Conservation (phyloP, 2,888 invertebrate genomes). For the Callimorpha dominula region DNA sequence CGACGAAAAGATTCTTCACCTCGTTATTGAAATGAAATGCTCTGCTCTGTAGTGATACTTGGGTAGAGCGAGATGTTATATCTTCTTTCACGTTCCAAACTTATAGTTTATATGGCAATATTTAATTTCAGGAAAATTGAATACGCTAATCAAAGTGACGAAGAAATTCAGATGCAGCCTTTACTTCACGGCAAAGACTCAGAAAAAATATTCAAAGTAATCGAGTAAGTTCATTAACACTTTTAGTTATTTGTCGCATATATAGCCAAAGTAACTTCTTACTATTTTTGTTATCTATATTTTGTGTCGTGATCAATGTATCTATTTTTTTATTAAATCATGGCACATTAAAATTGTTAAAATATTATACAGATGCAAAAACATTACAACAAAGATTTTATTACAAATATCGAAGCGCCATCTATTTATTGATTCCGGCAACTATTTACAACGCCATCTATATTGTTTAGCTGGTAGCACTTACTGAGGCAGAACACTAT, state of each 20-base stretch:
- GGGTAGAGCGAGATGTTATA: too few species aligned
- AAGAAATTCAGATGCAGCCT: constrained; percentile 92
- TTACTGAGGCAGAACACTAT: not conserved
- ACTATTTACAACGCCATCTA: constrained; percentile 19
- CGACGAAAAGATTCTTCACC: too few species aligned
- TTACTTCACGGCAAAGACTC: constrained; percentile 88
- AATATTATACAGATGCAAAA: constrained; percentile 59
- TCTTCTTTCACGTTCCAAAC: too few species aligned
- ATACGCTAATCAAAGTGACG: constrained; percentile 86
- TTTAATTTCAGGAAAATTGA: constrained; percentile 68
- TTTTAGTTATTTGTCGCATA: constrained; percentile 20
- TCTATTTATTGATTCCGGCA: constrained; percentile 12
- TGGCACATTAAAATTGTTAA: constrained; percentile 79
- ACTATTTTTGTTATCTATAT: constrained; percentile 38
- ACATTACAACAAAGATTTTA: not conserved
- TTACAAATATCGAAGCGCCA: constrained; percentile 12
- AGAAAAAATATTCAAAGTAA: constrained; percentile 88
- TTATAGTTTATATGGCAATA: too few species aligned
- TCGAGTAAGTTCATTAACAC: constrained; percentile 87
- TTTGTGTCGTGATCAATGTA: constrained; percentile 61
- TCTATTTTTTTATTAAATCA: constrained; percentile 64
- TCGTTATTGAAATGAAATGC: too few species aligned
- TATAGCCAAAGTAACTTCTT: constrained; percentile 38
- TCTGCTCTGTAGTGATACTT: too few species aligned
- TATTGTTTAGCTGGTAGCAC: not conserved